A percentile compares a stretch with the other conserved stretches of the same genome.
Evolutionary conservation across 1,140 invertebrate genomes (phyloP).

Genomic region (Episyrphus balteatus): DNA sequence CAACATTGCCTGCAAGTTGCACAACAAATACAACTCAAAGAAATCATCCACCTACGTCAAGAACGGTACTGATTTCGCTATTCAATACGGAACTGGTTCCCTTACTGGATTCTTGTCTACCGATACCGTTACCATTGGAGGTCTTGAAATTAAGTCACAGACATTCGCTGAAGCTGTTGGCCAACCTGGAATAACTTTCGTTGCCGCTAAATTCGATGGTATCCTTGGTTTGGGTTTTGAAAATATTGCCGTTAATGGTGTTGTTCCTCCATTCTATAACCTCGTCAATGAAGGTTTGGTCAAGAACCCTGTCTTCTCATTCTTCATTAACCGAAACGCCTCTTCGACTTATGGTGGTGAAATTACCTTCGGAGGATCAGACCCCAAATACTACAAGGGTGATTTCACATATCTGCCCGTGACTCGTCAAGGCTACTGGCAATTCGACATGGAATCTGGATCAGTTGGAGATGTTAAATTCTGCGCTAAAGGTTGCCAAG

Average conservation of each 20-base stretch:
- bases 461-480: constrained; percentile 16
- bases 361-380: constrained; percentile 29
- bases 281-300: constrained; percentile 79
- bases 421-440: constrained; percentile 32
- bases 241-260: constrained; percentile 77
- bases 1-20: constrained; percentile 22
- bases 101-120: constrained; percentile 18
- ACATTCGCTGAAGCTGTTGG: constrained; percentile 91
- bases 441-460: constrained; percentile 25
- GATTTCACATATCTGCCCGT: constrained; percentile 28
- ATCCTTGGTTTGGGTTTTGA: constrained; percentile 85
- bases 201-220: constrained; percentile 93
- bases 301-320: constrained; percentile 75
- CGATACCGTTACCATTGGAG: constrained; percentile 41
- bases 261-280: constrained; percentile 85
- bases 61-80: constrained; percentile 17
- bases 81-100: constrained; percentile 26
- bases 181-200: constrained; percentile 80
- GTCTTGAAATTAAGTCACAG: constrained; percentile 58
- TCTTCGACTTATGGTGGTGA: constrained; percentile 16
- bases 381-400: constrained; percentile 17
- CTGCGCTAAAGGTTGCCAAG: constrained; percentile 43
- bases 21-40: constrained; percentile 24
- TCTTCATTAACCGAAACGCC: constrained; percentile 64
- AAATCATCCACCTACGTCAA: constrained; percentile 20